Evolutionary conservation across 1,140 invertebrate genomes (phyloP).

Genomic region (Caenorhabditis latens): DNA sequence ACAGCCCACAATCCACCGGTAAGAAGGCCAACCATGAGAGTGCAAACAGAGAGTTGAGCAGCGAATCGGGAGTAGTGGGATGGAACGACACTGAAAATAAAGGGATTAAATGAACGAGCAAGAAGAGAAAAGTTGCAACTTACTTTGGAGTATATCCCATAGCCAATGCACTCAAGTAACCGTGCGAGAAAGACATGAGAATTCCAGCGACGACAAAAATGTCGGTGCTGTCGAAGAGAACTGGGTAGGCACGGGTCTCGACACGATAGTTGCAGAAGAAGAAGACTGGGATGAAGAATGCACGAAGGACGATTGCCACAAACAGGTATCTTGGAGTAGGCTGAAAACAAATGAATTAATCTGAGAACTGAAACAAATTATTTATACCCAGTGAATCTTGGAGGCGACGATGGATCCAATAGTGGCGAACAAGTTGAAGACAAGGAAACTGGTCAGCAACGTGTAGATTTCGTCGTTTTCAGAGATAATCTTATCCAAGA

Average conservation of each 20-base stretch:
- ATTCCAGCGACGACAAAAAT: slow-evolving; percentile 50
- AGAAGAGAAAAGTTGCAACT: not conserved
- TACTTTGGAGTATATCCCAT: slow-evolving; percentile 64
- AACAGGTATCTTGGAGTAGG: slow-evolving; percentile 52
- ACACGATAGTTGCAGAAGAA: slow-evolving; percentile 64
- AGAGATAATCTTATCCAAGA: slow-evolving; percentile 21
- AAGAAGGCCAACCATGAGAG: slow-evolving; percentile 26
- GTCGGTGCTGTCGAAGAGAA: slow-evolving; percentile 41
- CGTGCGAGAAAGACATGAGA: slow-evolving; percentile 47
- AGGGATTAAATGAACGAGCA: no score
- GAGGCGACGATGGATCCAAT: slow-evolving; percentile 57
- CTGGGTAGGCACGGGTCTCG: slow-evolving; percentile 56
- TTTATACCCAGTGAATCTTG: slow-evolving; percentile 59
- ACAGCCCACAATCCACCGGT: slow-evolving; percentile 47
- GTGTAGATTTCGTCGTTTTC: slow-evolving; percentile 60
- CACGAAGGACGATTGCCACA: slow-evolving; percentile 28
- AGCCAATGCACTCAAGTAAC: slow-evolving; percentile 58
- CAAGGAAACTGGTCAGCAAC: slow-evolving; percentile 62
- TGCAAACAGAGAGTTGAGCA: slow-evolving; percentile 42
- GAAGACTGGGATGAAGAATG: slow-evolving; percentile 61
- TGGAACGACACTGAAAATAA: slow-evolving; percentile 21
- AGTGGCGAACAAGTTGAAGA: slow-evolving; percentile 62
- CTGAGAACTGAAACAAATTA: not conserved
- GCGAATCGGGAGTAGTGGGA: slow-evolving; percentile 36
- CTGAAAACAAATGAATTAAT: not conserved